These are phyloP conservation scores for Atherinosoma microstoma DNA, from an alignment of 2,797 vertebrate species.

Conservation along the genomic window DNA sequence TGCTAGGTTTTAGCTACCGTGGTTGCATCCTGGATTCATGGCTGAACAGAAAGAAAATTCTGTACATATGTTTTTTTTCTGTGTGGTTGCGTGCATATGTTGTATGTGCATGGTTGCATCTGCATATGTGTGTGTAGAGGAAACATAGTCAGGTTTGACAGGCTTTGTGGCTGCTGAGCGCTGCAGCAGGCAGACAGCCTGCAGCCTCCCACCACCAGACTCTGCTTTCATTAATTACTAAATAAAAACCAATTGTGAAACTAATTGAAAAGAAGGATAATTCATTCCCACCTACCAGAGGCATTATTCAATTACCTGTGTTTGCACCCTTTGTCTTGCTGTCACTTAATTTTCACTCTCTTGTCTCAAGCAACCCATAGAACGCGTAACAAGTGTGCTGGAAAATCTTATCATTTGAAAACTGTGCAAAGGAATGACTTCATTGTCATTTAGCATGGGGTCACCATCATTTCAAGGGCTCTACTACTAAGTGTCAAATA, in stretches of 20 bases:
- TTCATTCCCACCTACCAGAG: constrained; percentile 85
- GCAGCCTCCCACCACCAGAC: constrained; percentile 77
- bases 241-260: constrained; percentile 89
- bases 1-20: constrained; percentile 36
- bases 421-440: constrained; percentile 27
- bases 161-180: constrained; percentile 49
- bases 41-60: constrained; percentile 22
- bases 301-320: constrained; percentile 85
- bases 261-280: constrained; percentile 87
- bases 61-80: constrained; percentile 41
- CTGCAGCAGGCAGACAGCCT: constrained; percentile 68
- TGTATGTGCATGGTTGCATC: constrained; percentile 52
- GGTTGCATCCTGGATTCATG: constrained; percentile 36
- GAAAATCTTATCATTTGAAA: constrained; percentile 49
- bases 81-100: constrained; percentile 49
- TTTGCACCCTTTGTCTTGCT: constrained; percentile 59
- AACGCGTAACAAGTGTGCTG: constrained; percentile 55
- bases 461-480: constrained; percentile 26
- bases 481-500: not conserved
- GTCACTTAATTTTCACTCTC: constrained; percentile 65
- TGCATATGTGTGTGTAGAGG: constrained; percentile 66
- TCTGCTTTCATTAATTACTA: constrained; percentile 87
- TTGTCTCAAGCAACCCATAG: constrained; percentile 54
- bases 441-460: constrained; percentile 11
- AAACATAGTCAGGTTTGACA: constrained; percentile 68